Percentiles rank a stretch among this genome's conserved stretches.
phyloP scores from a whole-genome alignment of 2,888 invertebrate genomes.

The Nemotelus nigrinus region DNA sequence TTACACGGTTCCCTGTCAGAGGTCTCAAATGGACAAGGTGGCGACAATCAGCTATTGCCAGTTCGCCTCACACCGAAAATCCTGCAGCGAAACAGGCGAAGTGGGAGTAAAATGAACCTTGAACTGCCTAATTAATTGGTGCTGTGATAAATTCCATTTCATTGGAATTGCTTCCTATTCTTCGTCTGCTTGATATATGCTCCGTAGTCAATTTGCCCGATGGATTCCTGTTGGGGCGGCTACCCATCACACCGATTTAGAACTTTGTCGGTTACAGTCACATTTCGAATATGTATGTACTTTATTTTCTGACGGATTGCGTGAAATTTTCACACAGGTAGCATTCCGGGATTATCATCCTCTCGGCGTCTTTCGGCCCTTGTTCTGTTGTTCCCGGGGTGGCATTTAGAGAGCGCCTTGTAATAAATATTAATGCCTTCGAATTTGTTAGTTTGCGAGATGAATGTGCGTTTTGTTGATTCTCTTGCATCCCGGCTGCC shows the following conservation, averaged over 20 bases:
- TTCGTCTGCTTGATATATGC: background rate
- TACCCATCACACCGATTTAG: background rate
- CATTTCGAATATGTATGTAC: background rate
- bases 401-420: slow-evolving; percentile 20
- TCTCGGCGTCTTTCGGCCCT: background rate
- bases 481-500: background rate
- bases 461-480: slow-evolving; percentile 9
- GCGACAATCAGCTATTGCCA: too few species aligned
- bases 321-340: slow-evolving; percentile 29
- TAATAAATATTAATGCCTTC: slow-evolving; percentile 40
- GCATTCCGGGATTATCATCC: slow-evolving; percentile 24
- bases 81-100: background rate
- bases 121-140: slow-evolving; percentile 40
- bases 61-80: too few species aligned
- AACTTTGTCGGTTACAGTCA: slow-evolving; percentile 8
- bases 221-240: background rate
- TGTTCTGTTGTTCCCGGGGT: background rate
- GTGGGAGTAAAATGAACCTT: slow-evolving; percentile 14
- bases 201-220: background rate
- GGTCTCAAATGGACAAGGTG: background rate
- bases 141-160: slow-evolving; percentile 30
- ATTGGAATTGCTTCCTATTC: background rate
- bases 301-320: slow-evolving; percentile 26
- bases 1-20: slow-evolving; percentile 5
- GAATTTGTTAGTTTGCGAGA: slow-evolving; percentile 26